Conservation (phyloP, 2,113 vertebrate species). For the Bufo gargarizans region DNA sequence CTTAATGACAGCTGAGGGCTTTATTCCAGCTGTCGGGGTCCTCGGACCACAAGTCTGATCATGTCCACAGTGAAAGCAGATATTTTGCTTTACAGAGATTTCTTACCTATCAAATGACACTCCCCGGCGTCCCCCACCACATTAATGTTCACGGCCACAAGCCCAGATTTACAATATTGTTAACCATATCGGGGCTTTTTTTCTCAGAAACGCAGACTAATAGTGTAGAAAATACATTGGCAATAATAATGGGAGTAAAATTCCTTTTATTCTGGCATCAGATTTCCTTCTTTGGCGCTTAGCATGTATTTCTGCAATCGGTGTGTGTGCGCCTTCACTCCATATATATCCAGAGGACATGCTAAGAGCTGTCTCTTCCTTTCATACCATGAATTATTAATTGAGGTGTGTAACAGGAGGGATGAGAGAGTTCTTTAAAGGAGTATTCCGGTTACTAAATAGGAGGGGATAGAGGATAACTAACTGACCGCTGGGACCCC, state of each 20-base stretch:
- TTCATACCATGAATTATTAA: background rate
- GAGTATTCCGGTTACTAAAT: too few species aligned
- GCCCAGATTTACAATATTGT: background rate
- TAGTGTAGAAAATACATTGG: too few species aligned
- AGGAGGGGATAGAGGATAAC: too few species aligned
- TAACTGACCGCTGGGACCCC: too few species aligned
- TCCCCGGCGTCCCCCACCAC: background rate
- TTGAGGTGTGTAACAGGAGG: background rate
- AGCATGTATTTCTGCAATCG: background rate
- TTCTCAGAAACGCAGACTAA: background rate
- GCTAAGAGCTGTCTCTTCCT: background rate
- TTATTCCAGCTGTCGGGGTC: slow-evolving; percentile 1
- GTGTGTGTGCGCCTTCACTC: background rate
- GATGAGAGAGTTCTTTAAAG: background rate
- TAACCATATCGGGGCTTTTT: background rate
- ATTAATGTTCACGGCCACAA: background rate
- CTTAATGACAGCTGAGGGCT: background rate
- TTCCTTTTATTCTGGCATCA: background rate
- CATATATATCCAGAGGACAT: background rate
- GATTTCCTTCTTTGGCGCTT: background rate
- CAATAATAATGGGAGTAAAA: background rate
- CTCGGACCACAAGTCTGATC: background rate
- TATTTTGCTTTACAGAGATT: background rate
- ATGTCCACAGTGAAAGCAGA: background rate
- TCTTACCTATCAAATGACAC: background rate